These are phyloP conservation scores for Dascyllus trimaculatus DNA, from an alignment of 2,113 vertebrate species.

Conservation along the genomic window DNA sequence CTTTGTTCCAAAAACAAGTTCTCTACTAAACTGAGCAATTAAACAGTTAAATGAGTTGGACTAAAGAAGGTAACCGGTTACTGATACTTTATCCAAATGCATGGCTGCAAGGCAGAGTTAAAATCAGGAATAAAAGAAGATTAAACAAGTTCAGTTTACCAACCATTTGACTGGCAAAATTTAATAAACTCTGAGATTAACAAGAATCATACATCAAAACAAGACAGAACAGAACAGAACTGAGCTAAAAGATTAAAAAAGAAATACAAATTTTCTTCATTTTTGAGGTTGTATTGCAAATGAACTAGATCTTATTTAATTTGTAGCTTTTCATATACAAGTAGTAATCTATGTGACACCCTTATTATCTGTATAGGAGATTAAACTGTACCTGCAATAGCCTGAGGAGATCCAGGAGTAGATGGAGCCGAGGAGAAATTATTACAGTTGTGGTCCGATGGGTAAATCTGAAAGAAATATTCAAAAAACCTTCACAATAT, in stretches of 20 bases:
- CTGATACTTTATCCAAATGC: conserved; percentile 34
- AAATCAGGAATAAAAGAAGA: conserved; percentile 11
- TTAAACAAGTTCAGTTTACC: conserved; percentile 41
- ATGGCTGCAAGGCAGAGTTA: conserved; percentile 8
- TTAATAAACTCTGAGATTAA: background rate
- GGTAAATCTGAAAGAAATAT: conserved; percentile 91
- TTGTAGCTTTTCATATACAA: background rate
- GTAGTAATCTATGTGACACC: too few relatives aligned
- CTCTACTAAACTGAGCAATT: conserved; percentile 34
- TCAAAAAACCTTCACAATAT: background rate
- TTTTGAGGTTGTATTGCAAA: too few relatives aligned
- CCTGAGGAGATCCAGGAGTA: conserved; percentile 96
- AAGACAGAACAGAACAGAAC: too few relatives aligned
- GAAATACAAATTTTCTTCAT: too few relatives aligned
- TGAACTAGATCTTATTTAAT: background rate
- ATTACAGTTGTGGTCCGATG: conserved; percentile 97
- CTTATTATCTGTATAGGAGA: background rate
- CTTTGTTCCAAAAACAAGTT: conserved; percentile 43
- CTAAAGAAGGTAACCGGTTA: conserved; percentile 13
- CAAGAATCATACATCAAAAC: background rate
- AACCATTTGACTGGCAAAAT: conserved; percentile 8
- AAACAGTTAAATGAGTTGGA: conserved; percentile 30
- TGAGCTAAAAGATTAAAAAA: too few relatives aligned
- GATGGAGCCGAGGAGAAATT: conserved; percentile 97
- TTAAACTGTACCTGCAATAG: conserved; percentile 89